Evolutionary conservation across 2,888 invertebrate species (phyloP).

Genomic region (Ganaspis brasiliensis): DNA sequence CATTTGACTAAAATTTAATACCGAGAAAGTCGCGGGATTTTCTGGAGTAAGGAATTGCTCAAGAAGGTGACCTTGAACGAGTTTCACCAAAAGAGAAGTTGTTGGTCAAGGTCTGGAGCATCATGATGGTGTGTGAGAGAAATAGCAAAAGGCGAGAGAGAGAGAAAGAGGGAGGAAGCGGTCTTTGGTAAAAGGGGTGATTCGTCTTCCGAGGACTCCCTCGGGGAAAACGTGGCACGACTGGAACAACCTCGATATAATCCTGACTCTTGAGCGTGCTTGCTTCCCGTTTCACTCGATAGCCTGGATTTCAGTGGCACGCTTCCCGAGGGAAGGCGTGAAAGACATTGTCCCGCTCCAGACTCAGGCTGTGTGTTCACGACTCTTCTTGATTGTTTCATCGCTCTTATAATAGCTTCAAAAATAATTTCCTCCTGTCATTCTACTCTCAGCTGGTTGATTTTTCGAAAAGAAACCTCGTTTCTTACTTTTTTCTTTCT

Average conservation of each 20-base stretch:
- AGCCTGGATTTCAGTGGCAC: slow-evolving; percentile 38
- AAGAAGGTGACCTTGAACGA: slow-evolving; percentile 40
- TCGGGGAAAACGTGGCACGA: slow-evolving; percentile 30
- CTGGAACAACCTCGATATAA: slow-evolving; percentile 39
- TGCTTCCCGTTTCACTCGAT: slow-evolving; percentile 36
- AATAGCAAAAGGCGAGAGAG: slow-evolving; percentile 1
- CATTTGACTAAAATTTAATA: too few species aligned
- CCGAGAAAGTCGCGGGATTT: too few species aligned
- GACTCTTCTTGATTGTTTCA: too few species aligned
- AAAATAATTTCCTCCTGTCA: too few species aligned
- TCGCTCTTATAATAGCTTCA: too few species aligned
- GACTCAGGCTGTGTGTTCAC: too few species aligned
- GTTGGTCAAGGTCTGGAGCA: slow-evolving; percentile 31
- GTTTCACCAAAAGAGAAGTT: slow-evolving; percentile 30
- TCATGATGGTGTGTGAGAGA: background rate
- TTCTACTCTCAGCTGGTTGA: too few species aligned
- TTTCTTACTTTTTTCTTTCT: too few species aligned
- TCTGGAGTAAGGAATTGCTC: background rate
- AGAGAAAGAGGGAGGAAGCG: slow-evolving; percentile 28
- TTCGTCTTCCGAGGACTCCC: slow-evolving; percentile 43
- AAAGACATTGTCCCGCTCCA: slow-evolving; percentile 27
- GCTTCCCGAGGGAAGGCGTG: slow-evolving; percentile 36
- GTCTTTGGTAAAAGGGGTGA: slow-evolving; percentile 42
- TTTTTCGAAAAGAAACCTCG: background rate
- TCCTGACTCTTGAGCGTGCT: slow-evolving; percentile 40